Evolutionary conservation across 2,888 invertebrate species (phyloP), one percentile per base, ranked within the genome.

Genomic region (Autographa pulchrina): DNA sequence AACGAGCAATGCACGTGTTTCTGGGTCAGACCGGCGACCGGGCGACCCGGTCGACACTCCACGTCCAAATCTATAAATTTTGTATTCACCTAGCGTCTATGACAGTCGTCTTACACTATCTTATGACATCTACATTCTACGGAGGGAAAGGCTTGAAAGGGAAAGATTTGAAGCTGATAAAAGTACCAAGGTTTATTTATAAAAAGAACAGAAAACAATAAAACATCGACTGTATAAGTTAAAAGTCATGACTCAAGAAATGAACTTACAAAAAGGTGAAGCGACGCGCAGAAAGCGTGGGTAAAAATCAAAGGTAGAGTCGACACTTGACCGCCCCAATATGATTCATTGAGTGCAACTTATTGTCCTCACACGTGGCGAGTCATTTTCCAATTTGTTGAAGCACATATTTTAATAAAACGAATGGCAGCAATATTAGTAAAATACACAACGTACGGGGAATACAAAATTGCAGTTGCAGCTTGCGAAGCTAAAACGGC

Each of bases 261-360:
- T 75, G 63, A 70, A 75, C 70, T 58, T 70, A 68, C 68, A 67
- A 68, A 62, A 71, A 67, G 67, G 65, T 67, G 65, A 80, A 68
- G 70, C 70, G 82, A 84, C 82, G 85, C 87, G 90, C 81, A 90
- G 66, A 88, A 88, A 74, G 89, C 90, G 93, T 92, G 85, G 92
- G 92, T 68, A 80, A 70, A 80, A 83, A 77, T 77, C 78, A 87
- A 87, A 72, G 83, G 74, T 80, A 78, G 83, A 70, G 65, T 73
- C 63, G 75, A 71, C 75, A 71, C 70, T 72, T 75, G 70, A 70
- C 65, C 68, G 74, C 68, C 75, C 78, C 64, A 72, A 85, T 78
- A 85, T 92, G 92, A 92, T 85, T 92, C 91, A 91, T 66, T 68
- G 63, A 62, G 60, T 61, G 65, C 35, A 70, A 58, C 16, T 73